Evolutionary conservation across 1,140 invertebrate genomes (phyloP).

Genomic region (Camponotus pennsylvanicus): DNA sequence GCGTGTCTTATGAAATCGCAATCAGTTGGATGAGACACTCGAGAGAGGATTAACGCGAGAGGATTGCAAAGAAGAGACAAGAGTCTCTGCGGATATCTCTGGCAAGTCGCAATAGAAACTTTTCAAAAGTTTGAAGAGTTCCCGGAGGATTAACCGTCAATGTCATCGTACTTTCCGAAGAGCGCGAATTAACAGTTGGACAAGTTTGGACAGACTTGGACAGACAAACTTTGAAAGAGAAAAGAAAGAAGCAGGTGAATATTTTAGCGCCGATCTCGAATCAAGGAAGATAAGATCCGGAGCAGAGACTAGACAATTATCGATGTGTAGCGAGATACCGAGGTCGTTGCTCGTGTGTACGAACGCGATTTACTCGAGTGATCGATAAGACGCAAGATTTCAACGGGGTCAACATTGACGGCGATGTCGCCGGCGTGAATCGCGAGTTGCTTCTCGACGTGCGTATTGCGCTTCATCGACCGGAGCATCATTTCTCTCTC

Average conservation of each 20-base stretch:
- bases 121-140: conserved; percentile 28
- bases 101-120: conserved; percentile 18
- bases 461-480: not conserved
- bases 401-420: conserved; percentile 3
- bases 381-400: conserved; percentile 41
- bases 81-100: not conserved
- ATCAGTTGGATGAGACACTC: not conserved
- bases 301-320: not conserved
- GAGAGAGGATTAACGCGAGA: not conserved
- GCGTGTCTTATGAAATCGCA: conserved; percentile 14
- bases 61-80: not conserved
- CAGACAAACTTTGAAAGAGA: not conserved
- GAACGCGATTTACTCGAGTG: conserved; percentile 23
- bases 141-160: not conserved
- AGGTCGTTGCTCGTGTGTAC: conserved; percentile 38
- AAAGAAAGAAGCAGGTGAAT: not conserved
- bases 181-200: not conserved
- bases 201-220: not conserved
- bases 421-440: conserved; percentile 54
- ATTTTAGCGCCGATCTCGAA: not conserved
- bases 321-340: conserved; percentile 18
- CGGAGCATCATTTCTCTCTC: conserved; percentile 13
- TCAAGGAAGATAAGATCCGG: not conserved
- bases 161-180: not conserved
- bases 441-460: not conserved